Evolutionary conservation across 1,140 invertebrate species (phyloP).

Genomic region (Bombus vancouverensis): DNA sequence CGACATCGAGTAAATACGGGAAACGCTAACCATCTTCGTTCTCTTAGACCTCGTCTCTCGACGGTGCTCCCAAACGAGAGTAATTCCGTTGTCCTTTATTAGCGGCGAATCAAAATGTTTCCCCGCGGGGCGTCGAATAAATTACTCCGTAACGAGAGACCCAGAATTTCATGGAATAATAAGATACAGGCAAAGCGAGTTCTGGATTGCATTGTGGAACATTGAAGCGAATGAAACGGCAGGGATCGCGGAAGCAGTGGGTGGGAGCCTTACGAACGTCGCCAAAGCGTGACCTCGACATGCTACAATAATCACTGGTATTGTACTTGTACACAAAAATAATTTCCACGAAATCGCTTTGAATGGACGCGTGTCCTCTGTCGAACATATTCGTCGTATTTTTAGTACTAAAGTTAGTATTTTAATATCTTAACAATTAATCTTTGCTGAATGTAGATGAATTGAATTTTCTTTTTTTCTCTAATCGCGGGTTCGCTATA

Average conservation of each 20-base stretch:
- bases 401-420: too few relatives aligned
- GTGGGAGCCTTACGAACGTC: too few relatives aligned
- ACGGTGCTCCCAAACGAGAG: slow-evolving; percentile 11
- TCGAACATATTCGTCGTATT: background rate
- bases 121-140: background rate
- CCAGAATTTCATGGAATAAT: slow-evolving; percentile 10
- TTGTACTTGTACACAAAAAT: background rate
- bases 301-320: background rate
- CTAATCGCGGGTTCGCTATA: too few relatives aligned
- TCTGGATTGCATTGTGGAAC: background rate
- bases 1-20: background rate
- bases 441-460: too few relatives aligned
- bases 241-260: background rate
- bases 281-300: background rate
- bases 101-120: slow-evolving; percentile 28
- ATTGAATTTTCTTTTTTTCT: too few relatives aligned
- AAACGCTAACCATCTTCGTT: background rate
- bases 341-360: background rate
- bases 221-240: background rate
- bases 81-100: slow-evolving; percentile 25
- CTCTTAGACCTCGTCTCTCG: background rate
- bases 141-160: slow-evolving; percentile 17
- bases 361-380: background rate
- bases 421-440: too few relatives aligned
- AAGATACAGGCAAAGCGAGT: background rate